Percentiles rank a stretch among this genome's conserved stretches.
These are phyloP conservation scores for Dasypolia templi DNA, from an alignment of 2,888 invertebrate genomes.

Conservation along the genomic window DNA sequence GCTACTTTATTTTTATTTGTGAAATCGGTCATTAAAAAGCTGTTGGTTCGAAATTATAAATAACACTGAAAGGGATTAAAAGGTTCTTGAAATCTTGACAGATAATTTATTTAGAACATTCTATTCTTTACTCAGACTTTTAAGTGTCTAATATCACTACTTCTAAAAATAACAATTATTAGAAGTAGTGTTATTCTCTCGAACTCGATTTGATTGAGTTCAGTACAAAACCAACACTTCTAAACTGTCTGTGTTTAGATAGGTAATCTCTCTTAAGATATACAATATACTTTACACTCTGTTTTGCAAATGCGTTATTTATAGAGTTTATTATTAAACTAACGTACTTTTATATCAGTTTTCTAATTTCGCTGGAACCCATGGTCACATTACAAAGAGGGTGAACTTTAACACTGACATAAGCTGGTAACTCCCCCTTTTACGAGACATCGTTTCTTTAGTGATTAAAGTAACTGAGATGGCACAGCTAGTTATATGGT, in stretches of 20 bases:
- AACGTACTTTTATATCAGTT: neutral
- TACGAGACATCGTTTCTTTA: slow-evolving; percentile 62
- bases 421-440: slow-evolving; percentile 65
- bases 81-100: neutral
- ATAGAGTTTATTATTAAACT: neutral
- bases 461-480: slow-evolving; percentile 69
- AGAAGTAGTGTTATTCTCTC: neutral
- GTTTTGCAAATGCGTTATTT: neutral
- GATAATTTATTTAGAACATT: neutral
- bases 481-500: slow-evolving; percentile 2
- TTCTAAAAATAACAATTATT: neutral
- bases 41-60: neutral
- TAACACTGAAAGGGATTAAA: neutral
- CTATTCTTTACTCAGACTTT: neutral
- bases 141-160: no score
- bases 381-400: slow-evolving; percentile 30
- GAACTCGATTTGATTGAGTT: neutral
- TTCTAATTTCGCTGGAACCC: neutral
- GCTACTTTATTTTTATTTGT: neutral
- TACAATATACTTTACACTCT: neutral
- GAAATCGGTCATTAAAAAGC: neutral
- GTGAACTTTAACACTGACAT: slow-evolving; percentile 42
- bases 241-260: no score
- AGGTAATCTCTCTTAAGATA: neutral
- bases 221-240: neutral